These are phyloP conservation scores for Falco novaeseelandiae DNA, from an alignment of 2,797 vertebrate genomes.

Conservation along the genomic window DNA sequence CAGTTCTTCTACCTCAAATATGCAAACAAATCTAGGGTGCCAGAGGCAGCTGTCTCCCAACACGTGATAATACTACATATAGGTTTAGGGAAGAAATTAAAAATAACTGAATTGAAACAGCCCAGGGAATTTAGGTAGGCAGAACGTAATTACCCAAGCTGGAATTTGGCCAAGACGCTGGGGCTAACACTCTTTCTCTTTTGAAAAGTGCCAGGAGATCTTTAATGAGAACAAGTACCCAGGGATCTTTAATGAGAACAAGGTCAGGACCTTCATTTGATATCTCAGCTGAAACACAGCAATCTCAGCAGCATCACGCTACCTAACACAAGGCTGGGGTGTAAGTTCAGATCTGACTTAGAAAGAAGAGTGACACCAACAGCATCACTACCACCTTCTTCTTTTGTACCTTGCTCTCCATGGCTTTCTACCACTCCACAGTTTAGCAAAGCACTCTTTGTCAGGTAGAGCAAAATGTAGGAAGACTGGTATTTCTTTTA, in stretches of 20 bases:
- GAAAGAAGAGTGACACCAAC: conserved; percentile 27
- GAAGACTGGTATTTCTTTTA: not conserved
- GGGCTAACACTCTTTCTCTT: conserved; percentile 59
- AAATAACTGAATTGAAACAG: conserved; percentile 36
- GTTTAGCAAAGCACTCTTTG: not conserved
- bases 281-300: conserved; percentile 64
- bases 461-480: not conserved
- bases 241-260: conserved; percentile 70
- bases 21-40: not conserved
- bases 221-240: conserved; percentile 72
- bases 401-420: not conserved
- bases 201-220: conserved; percentile 69
- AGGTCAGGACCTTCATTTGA: conserved; percentile 59
- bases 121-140: conserved; percentile 62
- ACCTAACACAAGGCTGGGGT: conserved; percentile 29
- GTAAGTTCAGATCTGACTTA: conserved; percentile 23
- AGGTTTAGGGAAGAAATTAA: conserved; percentile 36
- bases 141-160: conserved; percentile 64
- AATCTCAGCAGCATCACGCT: conserved; percentile 32
- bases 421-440: not conserved
- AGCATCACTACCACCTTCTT: not conserved
- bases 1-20: not conserved
- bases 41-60: not conserved
- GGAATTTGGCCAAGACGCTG: conserved; percentile 67
- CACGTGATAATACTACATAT: not conserved